Base-by-base conservation (phyloP, 2,113 vertebrate genomes). In the Rissa tridactyla region DNA sequence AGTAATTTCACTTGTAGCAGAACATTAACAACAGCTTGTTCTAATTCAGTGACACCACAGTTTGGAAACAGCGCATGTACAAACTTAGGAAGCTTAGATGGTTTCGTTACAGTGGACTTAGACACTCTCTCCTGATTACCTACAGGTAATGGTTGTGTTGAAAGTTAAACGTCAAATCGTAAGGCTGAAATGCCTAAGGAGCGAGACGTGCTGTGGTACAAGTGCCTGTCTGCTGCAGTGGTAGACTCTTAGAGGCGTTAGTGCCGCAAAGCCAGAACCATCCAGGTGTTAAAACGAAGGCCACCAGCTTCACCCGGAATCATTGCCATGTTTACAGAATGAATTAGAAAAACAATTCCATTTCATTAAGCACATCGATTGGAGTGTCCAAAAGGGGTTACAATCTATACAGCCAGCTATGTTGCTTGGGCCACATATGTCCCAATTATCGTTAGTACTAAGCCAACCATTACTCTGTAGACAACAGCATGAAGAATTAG, bases 61-160 rank as follows among this genome's bases (percentile, higher is more conserved):
- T 68, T 81, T 47, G 54, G 76, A 73, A 86, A 55, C 6, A 22
- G 19, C 2, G 0, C 36, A 22, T 0, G 0, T 54, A 40, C 61
- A n/a, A 47, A 68, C 21, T 19, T 16, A 20, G 40, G 64, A n/a
- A 68, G 29, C 9, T 55, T 61, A 60, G 34, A 30, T 29, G 29
- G 19, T 46, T 34, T 52, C 8, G 0, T 55, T 62, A 70, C 19
- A 19, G 34, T 2, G 11, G 20, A 21, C 11, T 70, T 86, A 78
- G 65, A 51, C 22, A 61, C 16, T 54, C 60, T 64, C 21, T n/a
- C 21, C 44, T 57, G 19, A 25, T 70, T 65, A 27, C 19, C 30
- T 52, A 38, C 9, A 57, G 36, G 11, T 64, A 77, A 58, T 21
- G 34, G 20, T 58, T 89, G 40, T 76, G 19, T 44, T 57, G 46